Base-by-base conservation (phyloP, 2,888 invertebrate species). In the Zaprionus bogoriensis region DNA sequence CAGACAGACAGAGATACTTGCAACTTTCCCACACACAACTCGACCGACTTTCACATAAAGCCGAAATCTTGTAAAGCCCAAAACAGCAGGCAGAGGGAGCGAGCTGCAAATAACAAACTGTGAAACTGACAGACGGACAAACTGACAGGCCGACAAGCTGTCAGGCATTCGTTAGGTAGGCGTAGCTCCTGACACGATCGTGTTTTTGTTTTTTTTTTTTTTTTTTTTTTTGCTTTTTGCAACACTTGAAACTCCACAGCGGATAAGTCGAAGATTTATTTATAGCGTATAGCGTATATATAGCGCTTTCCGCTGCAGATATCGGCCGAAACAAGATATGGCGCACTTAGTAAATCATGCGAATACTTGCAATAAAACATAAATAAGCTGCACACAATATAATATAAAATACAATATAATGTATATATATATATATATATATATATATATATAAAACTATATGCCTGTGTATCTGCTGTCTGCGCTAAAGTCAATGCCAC, bases 11-110 rank as follows among this genome's bases (percentile, higher is more conserved):
- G 7, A 39, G 10, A 41, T 22, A 5, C 2, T 30, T 48, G 48
- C 52, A 61, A 57, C 61, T 57, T 67, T 61, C 61, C 41, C 67
- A 64, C 61, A 42, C 38, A 39, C 20, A 39, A 36, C 17, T 14
- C 20, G 19, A 39, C 2, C 1, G 32, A 57, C 51, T 65, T 64
- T 47, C 57, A 44, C 46, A 57, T 48, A 38, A 38, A 48, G 52
- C 57, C 44, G 36, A 61, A 54, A 54, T 60, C 39, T 47, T 32
- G 55, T 54, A 53, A 44, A 20, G 41, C 20, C 36, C 52, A 58
- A 42, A 32, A 38, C 41, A 50, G 25, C 19, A 39, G 46, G 12
- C n/a, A n/a, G n/a, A n/a, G n/a, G n/a, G n/a, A n/a, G n/a, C n/a
- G 10, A 7, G 27, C 27, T 27, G 10, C 5, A 27, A 36, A 36